Base-by-base conservation (phyloP, 1,140 invertebrate genomes). In the Vanessa tameamea region DNA sequence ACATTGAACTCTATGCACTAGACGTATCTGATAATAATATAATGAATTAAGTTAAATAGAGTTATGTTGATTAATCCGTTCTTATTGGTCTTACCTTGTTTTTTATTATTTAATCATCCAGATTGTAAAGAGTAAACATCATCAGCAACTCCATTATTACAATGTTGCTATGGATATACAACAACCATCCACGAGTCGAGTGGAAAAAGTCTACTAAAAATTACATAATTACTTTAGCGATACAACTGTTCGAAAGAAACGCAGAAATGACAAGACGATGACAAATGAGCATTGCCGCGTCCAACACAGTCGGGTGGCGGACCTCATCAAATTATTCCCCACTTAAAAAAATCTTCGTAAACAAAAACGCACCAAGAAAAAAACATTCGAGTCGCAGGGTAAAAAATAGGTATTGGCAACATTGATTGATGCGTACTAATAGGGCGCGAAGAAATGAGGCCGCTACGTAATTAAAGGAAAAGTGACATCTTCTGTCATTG, bases 361-460 rank as follows among this genome's bases (percentile, higher is more conserved):
- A 92, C 89, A 92, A 92, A 92, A 92, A 92, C 88, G 82, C 80
- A 80, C 78, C 78, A 85, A 84, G 82, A 84, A 88, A 92, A 91
- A 89, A 91, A 92, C 82, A 88, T 82, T 84, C 80, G 84, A 85
- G 85, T 85, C 78, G 80, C 84, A 73, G 82, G 82, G 82, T 87
- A 91, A 92, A 92, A 92, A 92, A 89, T 89, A 91, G 85, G 85
- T 92, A 92, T 92, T 92, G 91, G 91, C 91, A 92, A 92, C 89
- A 92, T 92, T 92, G 91, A 92, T 92, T 92, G 91, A 92, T 92
- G 91, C 85, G 86, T 91, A 91, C 91, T 92, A 92, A 92, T 92
- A 92, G 91, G 90, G 89, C 91, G 90, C 87, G 89, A 90, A 91
- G 89, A 85, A 91, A 92, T 89, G 88, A 91, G 85, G 86, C 89